These are phyloP conservation scores for Aplocera efformata DNA, from an alignment of 2,888 invertebrate species.

Conservation along the genomic window DNA sequence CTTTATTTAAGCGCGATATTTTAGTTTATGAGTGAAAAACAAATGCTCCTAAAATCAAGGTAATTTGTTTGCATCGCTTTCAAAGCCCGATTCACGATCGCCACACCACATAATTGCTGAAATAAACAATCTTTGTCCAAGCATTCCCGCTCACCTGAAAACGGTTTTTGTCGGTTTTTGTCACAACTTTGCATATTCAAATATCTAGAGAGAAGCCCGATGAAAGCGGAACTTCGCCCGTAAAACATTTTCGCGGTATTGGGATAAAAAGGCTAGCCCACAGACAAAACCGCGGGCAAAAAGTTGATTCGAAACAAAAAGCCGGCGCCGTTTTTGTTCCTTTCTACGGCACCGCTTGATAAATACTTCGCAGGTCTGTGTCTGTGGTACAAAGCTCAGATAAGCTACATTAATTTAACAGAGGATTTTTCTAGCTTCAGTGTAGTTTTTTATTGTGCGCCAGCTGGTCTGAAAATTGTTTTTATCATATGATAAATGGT, in stretches of 20 bases:
- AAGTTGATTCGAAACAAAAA: conserved; percentile 47
- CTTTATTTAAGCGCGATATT: too few species aligned
- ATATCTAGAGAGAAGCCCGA: conserved; percentile 24
- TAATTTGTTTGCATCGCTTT: too few species aligned
- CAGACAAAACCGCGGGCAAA: conserved; percentile 42
- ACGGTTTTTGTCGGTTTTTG: conserved; percentile 33
- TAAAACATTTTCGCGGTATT: conserved; percentile 42
- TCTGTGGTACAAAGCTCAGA: neutral
- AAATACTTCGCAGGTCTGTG: conserved; percentile 30
- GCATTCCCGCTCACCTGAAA: conserved; percentile 29
- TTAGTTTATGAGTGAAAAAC: too few species aligned
- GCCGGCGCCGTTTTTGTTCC: conserved; percentile 37
- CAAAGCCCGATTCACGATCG: too few species aligned
- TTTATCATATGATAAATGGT: too few species aligned
- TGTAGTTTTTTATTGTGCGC: neutral
- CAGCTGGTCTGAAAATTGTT: too few species aligned
- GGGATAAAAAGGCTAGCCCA: conserved; percentile 27
- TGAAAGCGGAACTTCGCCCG: conserved; percentile 43
- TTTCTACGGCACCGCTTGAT: conserved; percentile 30
- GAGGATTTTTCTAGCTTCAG: conserved; percentile 2
- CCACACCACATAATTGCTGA: conserved; percentile 12
- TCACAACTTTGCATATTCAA: conserved; percentile 42
- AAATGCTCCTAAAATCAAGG: too few species aligned
- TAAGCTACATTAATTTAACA: conserved; percentile 7
- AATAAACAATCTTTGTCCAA: conserved; percentile 27